Evolutionary conservation across 2,888 invertebrate genomes (phyloP).

Genomic region (Physocephala rufipes): DNA sequence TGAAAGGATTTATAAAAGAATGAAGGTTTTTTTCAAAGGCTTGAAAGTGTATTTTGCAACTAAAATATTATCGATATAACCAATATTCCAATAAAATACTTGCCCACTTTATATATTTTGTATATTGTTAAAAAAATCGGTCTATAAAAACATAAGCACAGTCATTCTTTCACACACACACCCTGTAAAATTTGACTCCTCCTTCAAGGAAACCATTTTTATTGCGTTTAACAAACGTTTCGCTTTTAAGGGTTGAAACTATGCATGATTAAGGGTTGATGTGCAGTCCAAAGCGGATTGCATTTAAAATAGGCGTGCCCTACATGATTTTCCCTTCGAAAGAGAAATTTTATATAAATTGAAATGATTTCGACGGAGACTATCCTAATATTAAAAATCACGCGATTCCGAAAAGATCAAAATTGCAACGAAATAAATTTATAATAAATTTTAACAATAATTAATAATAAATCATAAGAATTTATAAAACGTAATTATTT

Average conservation of each 20-base stretch:
- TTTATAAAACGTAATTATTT: not conserved
- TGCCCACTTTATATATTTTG: too few species aligned
- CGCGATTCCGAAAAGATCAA: not conserved
- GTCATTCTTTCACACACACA: too few species aligned
- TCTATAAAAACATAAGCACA: too few species aligned
- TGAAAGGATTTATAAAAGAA: too few species aligned
- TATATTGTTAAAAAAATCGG: too few species aligned
- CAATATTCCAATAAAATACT: too few species aligned
- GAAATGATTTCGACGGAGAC: conserved; percentile 16
- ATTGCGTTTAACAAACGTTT: not conserved
- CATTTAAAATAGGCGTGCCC: too few species aligned
- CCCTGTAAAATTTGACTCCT: conserved; percentile 30
- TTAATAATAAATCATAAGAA: not conserved
- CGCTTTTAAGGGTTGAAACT: conserved; percentile 14
- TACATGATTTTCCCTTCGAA: not conserved
- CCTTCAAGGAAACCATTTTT: conserved; percentile 29
- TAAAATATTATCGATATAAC: too few species aligned
- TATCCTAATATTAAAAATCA: conserved; percentile 17
- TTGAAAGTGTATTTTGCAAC: too few species aligned
- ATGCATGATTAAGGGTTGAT: not conserved
- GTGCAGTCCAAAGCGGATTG: too few species aligned
- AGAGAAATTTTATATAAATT: conserved; percentile 27
- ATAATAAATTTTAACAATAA: not conserved
- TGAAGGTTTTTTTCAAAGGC: too few species aligned
- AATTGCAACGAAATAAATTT: not conserved